These are phyloP conservation scores for Megaceryle torquata DNA, from an alignment of 2,113 vertebrate genomes.

Conservation along the genomic window DNA sequence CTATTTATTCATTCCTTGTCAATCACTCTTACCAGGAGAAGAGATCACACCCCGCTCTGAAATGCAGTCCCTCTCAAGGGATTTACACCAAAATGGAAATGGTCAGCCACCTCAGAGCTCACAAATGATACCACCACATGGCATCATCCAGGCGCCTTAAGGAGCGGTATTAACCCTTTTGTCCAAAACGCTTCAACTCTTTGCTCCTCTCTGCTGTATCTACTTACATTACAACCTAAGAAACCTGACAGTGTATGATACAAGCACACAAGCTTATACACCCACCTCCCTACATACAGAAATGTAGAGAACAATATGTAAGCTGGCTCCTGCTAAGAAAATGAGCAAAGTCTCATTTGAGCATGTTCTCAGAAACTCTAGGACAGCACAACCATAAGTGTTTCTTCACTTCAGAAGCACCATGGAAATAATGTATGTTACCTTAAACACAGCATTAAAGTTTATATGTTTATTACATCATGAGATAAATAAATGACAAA, in stretches of 20 bases:
- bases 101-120: slow-evolving; percentile 2
- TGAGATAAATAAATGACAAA: not conserved
- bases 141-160: not conserved
- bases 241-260: not conserved
- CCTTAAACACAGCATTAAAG: not conserved
- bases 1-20: slow-evolving; percentile 62
- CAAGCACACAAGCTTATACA: not conserved
- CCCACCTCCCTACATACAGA: no score
- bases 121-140: not conserved
- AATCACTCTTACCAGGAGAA: slow-evolving; percentile 38
- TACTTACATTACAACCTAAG: not conserved
- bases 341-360: not conserved
- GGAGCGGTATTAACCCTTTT: not conserved
- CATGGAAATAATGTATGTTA: not conserved
- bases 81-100: slow-evolving; percentile 62
- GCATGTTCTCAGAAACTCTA: not conserved
- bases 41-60: slow-evolving; percentile 32
- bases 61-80: slow-evolving; percentile 46
- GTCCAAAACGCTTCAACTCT: not conserved
- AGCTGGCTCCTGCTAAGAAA: not conserved
- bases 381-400: not conserved
- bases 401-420: not conserved
- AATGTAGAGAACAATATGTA: not conserved
- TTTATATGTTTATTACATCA: not conserved
- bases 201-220: not conserved